phyloP scores from a whole-genome alignment of 2,888 invertebrate genomes.

The Drosophila conformis region DNA sequence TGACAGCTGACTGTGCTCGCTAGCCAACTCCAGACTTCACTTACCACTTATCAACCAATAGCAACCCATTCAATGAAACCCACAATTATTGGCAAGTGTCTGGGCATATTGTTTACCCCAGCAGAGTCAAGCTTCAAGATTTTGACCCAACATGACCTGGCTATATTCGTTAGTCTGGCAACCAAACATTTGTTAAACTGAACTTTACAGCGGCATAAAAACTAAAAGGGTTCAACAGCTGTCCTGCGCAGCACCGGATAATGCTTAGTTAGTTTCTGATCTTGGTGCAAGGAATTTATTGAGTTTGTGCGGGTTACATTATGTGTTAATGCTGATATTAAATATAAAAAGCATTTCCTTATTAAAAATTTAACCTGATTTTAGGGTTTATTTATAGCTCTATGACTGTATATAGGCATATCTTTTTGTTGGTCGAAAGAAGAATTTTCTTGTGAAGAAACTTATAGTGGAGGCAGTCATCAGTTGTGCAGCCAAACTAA shows the following conservation, averaged over 20 bases:
- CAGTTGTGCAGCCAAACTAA: background rate
- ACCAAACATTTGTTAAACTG: background rate
- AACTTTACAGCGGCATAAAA: background rate
- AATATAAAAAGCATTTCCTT: background rate
- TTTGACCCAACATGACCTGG: slow-evolving; percentile 16
- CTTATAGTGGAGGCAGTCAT: background rate
- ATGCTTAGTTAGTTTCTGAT: background rate
- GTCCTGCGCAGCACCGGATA: background rate
- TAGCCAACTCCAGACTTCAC: slow-evolving; percentile 16
- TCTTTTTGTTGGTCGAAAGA: background rate
- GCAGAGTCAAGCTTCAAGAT: slow-evolving; percentile 35
- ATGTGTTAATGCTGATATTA: background rate
- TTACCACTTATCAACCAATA: background rate
- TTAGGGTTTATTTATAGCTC: too few relatives aligned
- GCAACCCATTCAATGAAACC: slow-evolving; percentile 26
- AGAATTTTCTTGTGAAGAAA: background rate
- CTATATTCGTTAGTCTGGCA: background rate
- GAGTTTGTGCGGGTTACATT: background rate
- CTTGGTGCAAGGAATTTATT: background rate
- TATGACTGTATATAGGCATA: background rate
- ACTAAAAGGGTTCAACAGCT: background rate
- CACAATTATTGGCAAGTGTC: slow-evolving; percentile 66
- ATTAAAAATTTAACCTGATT: background rate
- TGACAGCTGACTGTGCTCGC: slow-evolving; percentile 34
- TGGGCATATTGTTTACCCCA: slow-evolving; percentile 43